Evolutionary conservation across 1,140 invertebrate species (phyloP).

Genomic region (Caenorhabditis tropicalis): DNA sequence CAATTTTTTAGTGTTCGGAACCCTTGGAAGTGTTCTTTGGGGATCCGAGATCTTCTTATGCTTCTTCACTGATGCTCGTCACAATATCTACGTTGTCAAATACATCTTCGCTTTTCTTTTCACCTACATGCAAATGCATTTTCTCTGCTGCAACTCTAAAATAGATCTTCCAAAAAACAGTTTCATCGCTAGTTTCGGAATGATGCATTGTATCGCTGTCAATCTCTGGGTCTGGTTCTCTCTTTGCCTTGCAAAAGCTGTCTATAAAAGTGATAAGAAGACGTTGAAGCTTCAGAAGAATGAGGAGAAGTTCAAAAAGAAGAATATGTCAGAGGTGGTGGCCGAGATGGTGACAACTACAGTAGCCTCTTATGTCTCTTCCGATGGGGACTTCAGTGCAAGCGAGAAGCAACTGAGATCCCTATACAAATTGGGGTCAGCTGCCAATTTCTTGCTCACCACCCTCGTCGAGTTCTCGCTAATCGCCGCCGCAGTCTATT

Average conservation of each 20-base stretch:
- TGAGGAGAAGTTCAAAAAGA: constrained; percentile 15
- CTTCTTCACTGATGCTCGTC: constrained; percentile 55
- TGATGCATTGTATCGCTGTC: constrained; percentile 71
- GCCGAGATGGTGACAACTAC: not conserved
- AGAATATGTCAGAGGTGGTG: not conserved
- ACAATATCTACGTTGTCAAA: constrained; percentile 50
- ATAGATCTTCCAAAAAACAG: constrained; percentile 50
- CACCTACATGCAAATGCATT: constrained; percentile 72
- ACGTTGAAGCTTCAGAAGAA: constrained; percentile 9
- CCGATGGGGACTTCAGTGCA: not conserved
- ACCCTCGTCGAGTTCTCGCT: constrained; percentile 55
- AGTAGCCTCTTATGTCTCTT: not conserved
- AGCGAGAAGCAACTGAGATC: constrained; percentile 5
- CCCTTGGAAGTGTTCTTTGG: constrained; percentile 68
- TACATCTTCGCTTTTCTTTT: constrained; percentile 65
- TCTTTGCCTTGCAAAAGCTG: constrained; percentile 66
- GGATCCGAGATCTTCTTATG: constrained; percentile 71
- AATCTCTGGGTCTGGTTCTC: constrained; percentile 71
- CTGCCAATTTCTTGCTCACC: constrained; percentile 18
- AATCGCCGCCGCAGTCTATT: constrained; percentile 70
- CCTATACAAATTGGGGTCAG: not conserved
- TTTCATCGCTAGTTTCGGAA: constrained; percentile 65
- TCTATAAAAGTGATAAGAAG: constrained; percentile 26
- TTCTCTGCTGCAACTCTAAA: constrained; percentile 72
- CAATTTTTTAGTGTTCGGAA: constrained; percentile 68